Base-by-base conservation (phyloP, 1,140 invertebrate species). In the Aradophagus sp. region DNA sequence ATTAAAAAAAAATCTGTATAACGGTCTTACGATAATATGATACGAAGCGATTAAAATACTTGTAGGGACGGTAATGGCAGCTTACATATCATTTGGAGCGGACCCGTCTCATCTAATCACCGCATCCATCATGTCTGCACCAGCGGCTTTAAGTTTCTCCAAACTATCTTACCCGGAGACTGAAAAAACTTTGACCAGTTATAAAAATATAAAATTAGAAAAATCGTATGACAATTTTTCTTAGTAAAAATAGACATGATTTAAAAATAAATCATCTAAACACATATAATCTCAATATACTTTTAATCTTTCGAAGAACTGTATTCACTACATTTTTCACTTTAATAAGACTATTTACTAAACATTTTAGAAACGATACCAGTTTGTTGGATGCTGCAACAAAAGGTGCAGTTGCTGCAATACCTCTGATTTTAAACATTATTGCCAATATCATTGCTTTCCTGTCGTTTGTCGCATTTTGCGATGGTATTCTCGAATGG, bases 91-190 rank as follows among this genome's bases (percentile, higher is more conserved):
- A 11, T 97, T 96, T 80, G 97, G 96, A 1, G 95, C 97, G 3
- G 89, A 93, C 58, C 89, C 94, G 1, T 88, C 90, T 0, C 91
- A 95, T 83, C 82, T 95, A 12, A 90, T 99, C 36, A 95, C 95
- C 0, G 95, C 97, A 0, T 95, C 94, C 34, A 90, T 98, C 0
- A 98, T 99, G 97, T 94, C 95, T 0, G 97, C 97, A 0, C 96
- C 97, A 0, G 95, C 95, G 15, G 92, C 96, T 0, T 84, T 99
- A 2, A 94, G 93, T 73, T 93, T 91, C 56, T 90, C 95, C 1
- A 99, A 99, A 84, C 84, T 99, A 4, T 89, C 97, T 70, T 94
- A 94, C 86, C 97, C 97, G 0, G 97, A 99, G 87, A 93, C 91
- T 0, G 90, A 94, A 76, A 86, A 90, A 45, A 91, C 92, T 2